Evolutionary conservation across 2,888 invertebrate species (phyloP).

Genomic region (Zele albiditarsus): DNA sequence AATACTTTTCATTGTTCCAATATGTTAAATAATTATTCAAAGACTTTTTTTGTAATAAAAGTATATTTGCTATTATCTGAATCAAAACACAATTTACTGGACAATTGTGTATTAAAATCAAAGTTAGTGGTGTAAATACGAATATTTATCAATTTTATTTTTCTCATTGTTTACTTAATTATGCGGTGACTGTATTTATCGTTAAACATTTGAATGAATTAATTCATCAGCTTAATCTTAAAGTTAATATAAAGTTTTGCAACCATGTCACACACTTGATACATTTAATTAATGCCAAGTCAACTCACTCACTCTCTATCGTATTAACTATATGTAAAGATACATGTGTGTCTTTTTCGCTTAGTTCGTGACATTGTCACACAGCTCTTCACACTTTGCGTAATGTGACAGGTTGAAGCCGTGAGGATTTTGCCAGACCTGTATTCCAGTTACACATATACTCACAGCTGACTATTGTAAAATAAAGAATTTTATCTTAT

Average conservation of each 20-base stretch:
- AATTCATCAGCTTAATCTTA: not conserved
- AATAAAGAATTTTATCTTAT: not conserved
- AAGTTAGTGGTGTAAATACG: no score
- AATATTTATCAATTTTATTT: no score
- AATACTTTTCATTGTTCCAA: no score
- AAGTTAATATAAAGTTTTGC: not conserved
- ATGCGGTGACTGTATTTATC: no score
- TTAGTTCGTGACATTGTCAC: constrained; percentile 6
- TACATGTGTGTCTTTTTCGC: not conserved
- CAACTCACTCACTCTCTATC: not conserved
- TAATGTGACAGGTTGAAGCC: not conserved
- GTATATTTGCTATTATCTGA: no score
- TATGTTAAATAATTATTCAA: no score
- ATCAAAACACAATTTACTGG: no score
- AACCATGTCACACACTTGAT: not conserved
- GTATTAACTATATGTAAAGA: not conserved
- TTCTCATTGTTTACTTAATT: no score
- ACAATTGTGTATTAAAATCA: no score
- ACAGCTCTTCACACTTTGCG: not conserved
- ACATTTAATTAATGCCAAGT: constrained; percentile 1
- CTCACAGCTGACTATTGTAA: not conserved
- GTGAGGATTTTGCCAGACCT: no score
- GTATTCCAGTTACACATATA: no score
- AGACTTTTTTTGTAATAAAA: no score
- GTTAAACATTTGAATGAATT: not conserved